Conservation (phyloP, 2,888 invertebrate species). For the Lycocerus yunnanus region DNA sequence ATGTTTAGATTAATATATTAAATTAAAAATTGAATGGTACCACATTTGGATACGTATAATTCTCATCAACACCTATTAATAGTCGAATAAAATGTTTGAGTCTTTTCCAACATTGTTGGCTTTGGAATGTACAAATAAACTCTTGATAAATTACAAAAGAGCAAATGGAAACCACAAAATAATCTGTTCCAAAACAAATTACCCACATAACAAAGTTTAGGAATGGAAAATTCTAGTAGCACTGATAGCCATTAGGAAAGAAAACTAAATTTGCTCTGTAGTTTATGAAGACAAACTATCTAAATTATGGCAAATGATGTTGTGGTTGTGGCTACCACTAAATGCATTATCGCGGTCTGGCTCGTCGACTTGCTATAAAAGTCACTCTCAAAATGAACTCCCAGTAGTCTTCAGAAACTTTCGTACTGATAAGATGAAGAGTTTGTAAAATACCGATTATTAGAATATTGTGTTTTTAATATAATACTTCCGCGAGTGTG, state of each 20-base stretch:
- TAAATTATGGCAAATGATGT: slow-evolving; percentile 30
- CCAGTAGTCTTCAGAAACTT: slow-evolving; percentile 23
- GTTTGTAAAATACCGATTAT: background rate
- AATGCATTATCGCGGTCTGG: slow-evolving; percentile 34
- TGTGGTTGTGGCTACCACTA: slow-evolving; percentile 27
- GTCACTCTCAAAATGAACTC: slow-evolving; percentile 25
- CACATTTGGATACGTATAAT: too few relatives aligned
- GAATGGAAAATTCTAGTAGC: background rate
- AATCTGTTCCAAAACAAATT: background rate
- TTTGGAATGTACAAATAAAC: background rate
- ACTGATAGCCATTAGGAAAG: background rate
- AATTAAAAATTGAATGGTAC: background rate
- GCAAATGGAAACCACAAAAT: background rate
- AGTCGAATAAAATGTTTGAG: too few relatives aligned
- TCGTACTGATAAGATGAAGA: slow-evolving; percentile 8
- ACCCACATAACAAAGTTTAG: background rate
- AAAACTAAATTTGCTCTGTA: background rate
- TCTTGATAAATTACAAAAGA: background rate
- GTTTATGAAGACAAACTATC: slow-evolving; percentile 32
- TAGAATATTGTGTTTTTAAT: background rate
- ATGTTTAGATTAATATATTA: background rate
- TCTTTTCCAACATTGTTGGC: too few relatives aligned
- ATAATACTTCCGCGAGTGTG: background rate
- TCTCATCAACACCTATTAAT: too few relatives aligned
- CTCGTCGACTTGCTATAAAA: slow-evolving; percentile 31